A percentile compares a stretch with the other conserved stretches of the same genome.
phyloP scores from a whole-genome alignment of 2,888 invertebrate species.

The Antheraea yamamai region DNA sequence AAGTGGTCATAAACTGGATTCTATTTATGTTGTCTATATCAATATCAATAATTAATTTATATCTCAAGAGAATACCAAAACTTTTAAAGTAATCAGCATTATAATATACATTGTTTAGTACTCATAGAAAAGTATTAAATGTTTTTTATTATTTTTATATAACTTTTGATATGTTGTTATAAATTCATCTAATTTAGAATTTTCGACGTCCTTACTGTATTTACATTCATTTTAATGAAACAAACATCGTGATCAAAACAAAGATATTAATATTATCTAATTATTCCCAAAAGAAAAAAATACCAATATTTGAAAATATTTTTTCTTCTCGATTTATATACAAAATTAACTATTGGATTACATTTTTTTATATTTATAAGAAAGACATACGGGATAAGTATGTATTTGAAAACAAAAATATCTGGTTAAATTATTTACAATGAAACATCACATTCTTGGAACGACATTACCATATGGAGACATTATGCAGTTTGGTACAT shows the following conservation, averaged over 20 bases:
- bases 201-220: neutral
- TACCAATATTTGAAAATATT: neutral
- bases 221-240: too few species aligned
- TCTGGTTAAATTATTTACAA: neutral
- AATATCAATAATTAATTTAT: too few species aligned
- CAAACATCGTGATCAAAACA: too few species aligned
- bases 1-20: neutral
- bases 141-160: neutral
- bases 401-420: neutral
- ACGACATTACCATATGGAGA: conserved; percentile 51
- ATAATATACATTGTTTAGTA: too few species aligned
- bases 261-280: too few species aligned
- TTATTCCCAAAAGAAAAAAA: neutral
- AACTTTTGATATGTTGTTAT: neutral
- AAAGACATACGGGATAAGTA: neutral
- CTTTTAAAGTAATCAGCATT: too few species aligned
- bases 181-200: neutral
- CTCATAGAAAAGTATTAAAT: neutral
- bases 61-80: too few species aligned
- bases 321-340: neutral
- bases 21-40: too few species aligned
- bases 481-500: conserved; percentile 59
- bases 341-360: neutral
- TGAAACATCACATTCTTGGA: neutral
- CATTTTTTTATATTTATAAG: neutral